Conservation (phyloP, 1,140 invertebrate species). For the Zaprionus vittiger region DNA sequence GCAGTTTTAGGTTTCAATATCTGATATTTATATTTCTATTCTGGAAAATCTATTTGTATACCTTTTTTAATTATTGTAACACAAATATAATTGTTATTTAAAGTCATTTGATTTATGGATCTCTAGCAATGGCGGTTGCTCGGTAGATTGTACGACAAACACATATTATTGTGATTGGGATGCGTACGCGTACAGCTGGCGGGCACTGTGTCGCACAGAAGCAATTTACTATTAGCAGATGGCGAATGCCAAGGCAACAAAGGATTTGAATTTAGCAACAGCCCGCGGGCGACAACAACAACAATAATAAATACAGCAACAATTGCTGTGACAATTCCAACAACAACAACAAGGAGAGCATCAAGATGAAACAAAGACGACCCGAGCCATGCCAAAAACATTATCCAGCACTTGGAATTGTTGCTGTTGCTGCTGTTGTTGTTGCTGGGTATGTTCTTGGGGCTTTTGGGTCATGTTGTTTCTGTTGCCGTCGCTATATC, state of each 20-base stretch:
- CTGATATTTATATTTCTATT: no score
- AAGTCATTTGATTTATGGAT: slow-evolving; percentile 28
- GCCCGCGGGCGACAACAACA: slow-evolving; percentile 12
- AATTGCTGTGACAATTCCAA: slow-evolving; percentile 1
- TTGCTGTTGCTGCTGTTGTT: slow-evolving; percentile 14
- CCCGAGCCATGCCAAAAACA: slow-evolving; percentile 35
- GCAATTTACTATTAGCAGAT: slow-evolving; percentile 45
- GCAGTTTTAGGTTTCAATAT: no score
- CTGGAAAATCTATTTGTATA: no score
- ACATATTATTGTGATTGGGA: slow-evolving; percentile 20
- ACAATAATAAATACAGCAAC: slow-evolving; percentile 11
- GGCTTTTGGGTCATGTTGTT: slow-evolving; percentile 14
- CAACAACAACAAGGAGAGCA: slow-evolving; percentile 1
- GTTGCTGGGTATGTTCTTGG: slow-evolving; percentile 20
- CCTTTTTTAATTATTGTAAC: no score
- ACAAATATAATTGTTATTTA: slow-evolving; percentile 1
- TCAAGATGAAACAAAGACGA: slow-evolving; percentile 7
- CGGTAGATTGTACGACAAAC: neutral
- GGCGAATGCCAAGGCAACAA: slow-evolving; percentile 31
- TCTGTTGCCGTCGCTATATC: neutral
- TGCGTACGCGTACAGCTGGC: slow-evolving; percentile 29
- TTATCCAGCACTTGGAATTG: slow-evolving; percentile 38
- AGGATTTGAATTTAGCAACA: slow-evolving; percentile 44
- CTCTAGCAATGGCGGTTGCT: neutral
- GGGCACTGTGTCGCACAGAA: slow-evolving; percentile 41